Conservation (phyloP, 2,113 vertebrate species). For the Calyptommatus sinebrachiatus region DNA sequence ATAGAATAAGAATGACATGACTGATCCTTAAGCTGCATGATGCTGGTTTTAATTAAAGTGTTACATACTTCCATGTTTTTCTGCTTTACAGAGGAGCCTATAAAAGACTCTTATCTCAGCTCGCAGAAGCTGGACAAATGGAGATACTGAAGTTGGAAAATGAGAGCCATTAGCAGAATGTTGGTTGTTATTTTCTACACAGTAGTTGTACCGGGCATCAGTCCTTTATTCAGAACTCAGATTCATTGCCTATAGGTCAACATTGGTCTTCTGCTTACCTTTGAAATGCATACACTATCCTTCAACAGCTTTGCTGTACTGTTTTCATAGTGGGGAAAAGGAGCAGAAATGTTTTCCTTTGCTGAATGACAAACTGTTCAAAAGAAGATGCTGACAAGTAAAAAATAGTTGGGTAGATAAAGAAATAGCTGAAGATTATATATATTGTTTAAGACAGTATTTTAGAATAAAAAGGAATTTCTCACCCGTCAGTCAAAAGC, state of each 20-base stretch:
- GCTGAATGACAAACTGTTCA: rapidly evolving
- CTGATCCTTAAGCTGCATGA: conserved; percentile 7
- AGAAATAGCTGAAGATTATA: neutral
- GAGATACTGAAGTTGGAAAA: conserved; percentile 85
- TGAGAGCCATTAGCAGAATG: conserved; percentile 59
- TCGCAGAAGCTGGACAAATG: conserved; percentile 84
- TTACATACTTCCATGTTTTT: conserved; percentile 38
- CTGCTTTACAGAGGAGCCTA: conserved; percentile 82
- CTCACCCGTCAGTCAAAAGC: too few species aligned
- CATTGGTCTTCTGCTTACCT: neutral
- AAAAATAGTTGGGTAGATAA: neutral
- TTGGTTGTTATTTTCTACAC: conserved; percentile 21
- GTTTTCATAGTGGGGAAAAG: conserved; percentile 19
- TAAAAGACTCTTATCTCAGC: conserved; percentile 82
- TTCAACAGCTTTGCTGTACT: neutral
- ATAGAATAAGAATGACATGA: neutral
- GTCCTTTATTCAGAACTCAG: neutral
- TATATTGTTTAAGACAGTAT: too few species aligned
- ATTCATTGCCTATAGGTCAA: conserved; percentile 18
- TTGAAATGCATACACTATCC: neutral
- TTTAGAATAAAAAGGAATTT: too few species aligned
- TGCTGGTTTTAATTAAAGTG: conserved; percentile 28
- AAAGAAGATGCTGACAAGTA: neutral
- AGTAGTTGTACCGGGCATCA: neutral
- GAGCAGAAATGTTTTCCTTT: neutral